These are phyloP conservation scores for Scleropages formosus DNA, from an alignment of 2,797 vertebrate species.

Conservation along the genomic window DNA sequence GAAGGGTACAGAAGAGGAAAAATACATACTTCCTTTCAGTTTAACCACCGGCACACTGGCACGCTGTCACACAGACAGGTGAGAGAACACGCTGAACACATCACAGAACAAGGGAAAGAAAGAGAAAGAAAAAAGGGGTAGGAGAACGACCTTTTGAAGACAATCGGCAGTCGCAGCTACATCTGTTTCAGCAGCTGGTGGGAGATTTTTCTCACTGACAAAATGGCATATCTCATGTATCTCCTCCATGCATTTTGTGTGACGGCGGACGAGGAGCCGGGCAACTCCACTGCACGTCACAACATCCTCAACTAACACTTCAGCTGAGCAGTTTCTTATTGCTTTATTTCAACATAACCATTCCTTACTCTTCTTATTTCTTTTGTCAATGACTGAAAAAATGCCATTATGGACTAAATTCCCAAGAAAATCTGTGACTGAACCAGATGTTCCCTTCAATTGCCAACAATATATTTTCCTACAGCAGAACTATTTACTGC, in stretches of 20 bases:
- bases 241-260: neutral
- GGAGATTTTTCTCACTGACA: constrained; percentile 3
- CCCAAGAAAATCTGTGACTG: too few species aligned
- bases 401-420: too few species aligned
- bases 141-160: neutral
- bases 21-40: constrained; percentile 11
- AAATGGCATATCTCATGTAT: neutral
- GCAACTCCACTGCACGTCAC: neutral
- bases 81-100: neutral
- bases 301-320: too few species aligned
- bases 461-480: too few species aligned
- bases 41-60: neutral
- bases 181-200: constrained; percentile 5
- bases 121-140: too few species aligned
- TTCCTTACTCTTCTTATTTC: too few species aligned
- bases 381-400: too few species aligned
- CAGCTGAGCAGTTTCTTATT: too few species aligned
- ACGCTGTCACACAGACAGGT: neutral
- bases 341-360: too few species aligned
- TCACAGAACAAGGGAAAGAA: neutral
- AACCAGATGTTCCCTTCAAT: too few species aligned
- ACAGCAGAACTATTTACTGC: too few species aligned
- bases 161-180: neutral
- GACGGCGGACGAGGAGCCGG: neutral
- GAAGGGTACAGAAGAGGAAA: neutral